These are phyloP conservation scores for Napeogenes inachia DNA, from an alignment of 2,888 invertebrate species.

Conservation along the genomic window DNA sequence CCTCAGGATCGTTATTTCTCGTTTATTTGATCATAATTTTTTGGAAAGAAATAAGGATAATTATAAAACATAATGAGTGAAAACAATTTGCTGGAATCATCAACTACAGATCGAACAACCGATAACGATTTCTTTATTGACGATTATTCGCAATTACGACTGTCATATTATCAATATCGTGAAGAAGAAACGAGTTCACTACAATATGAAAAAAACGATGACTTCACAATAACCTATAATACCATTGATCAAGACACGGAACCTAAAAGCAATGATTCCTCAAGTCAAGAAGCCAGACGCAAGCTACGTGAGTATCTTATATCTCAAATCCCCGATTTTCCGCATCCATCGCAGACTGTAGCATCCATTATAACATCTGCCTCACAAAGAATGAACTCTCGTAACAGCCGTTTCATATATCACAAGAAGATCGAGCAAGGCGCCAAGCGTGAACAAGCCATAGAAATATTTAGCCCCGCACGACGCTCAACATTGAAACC, in stretches of 20 bases:
- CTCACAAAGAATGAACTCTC: slow-evolving; percentile 41
- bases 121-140: slow-evolving; percentile 42
- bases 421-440: slow-evolving; percentile 44
- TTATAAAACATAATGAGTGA: slow-evolving; percentile 18
- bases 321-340: slow-evolving; percentile 48
- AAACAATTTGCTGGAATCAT: slow-evolving; percentile 14
- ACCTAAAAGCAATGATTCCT: too few relatives aligned
- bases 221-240: too few relatives aligned
- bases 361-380: slow-evolving; percentile 51
- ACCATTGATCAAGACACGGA: too few relatives aligned
- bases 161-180: slow-evolving; percentile 48
- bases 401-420: slow-evolving; percentile 42
- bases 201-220: background rate
- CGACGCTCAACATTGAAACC: slow-evolving; percentile 48
- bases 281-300: slow-evolving; percentile 28
- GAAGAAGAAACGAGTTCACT: slow-evolving; percentile 20
- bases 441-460: slow-evolving; percentile 21
- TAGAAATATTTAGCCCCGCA: slow-evolving; percentile 41
- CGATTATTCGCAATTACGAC: slow-evolving; percentile 54
- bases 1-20: too few relatives aligned
- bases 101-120: slow-evolving; percentile 21
- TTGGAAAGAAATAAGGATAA: too few relatives aligned
- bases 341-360: slow-evolving; percentile 46
- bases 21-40: too few relatives aligned
- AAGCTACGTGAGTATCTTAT: slow-evolving; percentile 43